phyloP scores from a whole-genome alignment of 2,113 vertebrate genomes.

The Dasyornis broadbenti region DNA sequence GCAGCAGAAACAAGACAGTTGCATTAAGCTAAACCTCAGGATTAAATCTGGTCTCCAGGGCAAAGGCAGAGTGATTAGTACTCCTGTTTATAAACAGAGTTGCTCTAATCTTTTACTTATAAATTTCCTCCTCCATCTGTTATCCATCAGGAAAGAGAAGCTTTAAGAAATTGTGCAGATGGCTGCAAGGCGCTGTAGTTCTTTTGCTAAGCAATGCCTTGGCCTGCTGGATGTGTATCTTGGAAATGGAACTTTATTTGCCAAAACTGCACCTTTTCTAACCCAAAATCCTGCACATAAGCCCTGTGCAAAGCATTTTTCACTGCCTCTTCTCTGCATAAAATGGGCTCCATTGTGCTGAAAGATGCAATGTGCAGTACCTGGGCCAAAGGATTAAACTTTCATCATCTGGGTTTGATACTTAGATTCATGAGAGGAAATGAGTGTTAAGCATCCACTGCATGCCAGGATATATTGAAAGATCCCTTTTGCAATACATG shows the following conservation, averaged over 20 bases:
- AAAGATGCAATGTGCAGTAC: slow-evolving; percentile 4
- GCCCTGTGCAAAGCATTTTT: background rate
- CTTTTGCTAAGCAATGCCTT: background rate
- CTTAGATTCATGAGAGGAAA: slow-evolving; percentile 20
- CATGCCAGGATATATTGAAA: slow-evolving; percentile 35
- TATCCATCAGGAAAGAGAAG: slow-evolving; percentile 54
- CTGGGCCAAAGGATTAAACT: slow-evolving; percentile 58
- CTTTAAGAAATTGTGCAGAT: slow-evolving; percentile 44
- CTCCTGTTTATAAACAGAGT: slow-evolving; percentile 54
- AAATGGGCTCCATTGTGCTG: slow-evolving; percentile 2
- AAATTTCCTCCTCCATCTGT: slow-evolving; percentile 57
- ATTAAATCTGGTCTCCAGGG: slow-evolving; percentile 59
- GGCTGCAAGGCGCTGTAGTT: background rate
- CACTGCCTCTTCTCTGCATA: background rate
- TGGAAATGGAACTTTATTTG: background rate
- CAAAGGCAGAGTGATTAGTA: slow-evolving; percentile 56
- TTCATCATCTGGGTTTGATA: slow-evolving; percentile 50
- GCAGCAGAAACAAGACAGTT: slow-evolving; percentile 53
- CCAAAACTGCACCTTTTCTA: background rate
- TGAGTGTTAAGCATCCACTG: slow-evolving; percentile 20
- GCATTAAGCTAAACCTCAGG: slow-evolving; percentile 40
- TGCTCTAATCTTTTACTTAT: slow-evolving; percentile 56
- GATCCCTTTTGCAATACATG: background rate
- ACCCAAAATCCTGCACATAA: background rate
- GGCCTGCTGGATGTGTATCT: background rate